Conservation (phyloP, 2,113 vertebrate species). For the Bufo bufo region DNA sequence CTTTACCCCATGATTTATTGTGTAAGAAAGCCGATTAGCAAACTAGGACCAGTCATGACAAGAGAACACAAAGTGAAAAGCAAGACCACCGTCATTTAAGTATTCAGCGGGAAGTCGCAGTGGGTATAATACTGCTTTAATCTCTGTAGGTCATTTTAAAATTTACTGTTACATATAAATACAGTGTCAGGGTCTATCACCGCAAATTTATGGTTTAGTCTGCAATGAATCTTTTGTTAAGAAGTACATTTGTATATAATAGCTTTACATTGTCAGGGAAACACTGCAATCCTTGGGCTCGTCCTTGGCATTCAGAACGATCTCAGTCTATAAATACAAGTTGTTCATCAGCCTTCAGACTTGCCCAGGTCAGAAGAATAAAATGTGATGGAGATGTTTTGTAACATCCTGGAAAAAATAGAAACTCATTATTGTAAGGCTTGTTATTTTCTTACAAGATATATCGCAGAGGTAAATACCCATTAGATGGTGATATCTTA, state of each 20-base stretch:
- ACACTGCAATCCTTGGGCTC: background rate
- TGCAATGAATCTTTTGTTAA: background rate
- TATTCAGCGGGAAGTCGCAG: background rate
- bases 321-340: background rate
- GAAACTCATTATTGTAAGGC: background rate
- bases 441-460: background rate
- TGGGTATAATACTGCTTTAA: background rate
- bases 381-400: conserved; percentile 7
- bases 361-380: background rate
- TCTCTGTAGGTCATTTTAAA: background rate
- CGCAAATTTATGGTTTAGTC: background rate
- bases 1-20: background rate
- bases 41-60: background rate
- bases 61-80: background rate
- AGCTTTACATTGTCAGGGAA: conserved; percentile 12
- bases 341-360: conserved; percentile 21
- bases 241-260: conserved; percentile 10
- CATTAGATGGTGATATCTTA: background rate
- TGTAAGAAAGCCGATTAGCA: background rate
- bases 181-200: background rate
- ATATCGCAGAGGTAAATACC: background rate
- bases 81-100: background rate
- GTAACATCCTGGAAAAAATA: conserved; percentile 2
- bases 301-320: background rate
- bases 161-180: background rate